Percentiles rank a stretch among this genome's conserved stretches.
These are phyloP conservation scores for Oncorhynchus keta DNA, from an alignment of 2,113 vertebrate species.

Conservation along the genomic window DNA sequence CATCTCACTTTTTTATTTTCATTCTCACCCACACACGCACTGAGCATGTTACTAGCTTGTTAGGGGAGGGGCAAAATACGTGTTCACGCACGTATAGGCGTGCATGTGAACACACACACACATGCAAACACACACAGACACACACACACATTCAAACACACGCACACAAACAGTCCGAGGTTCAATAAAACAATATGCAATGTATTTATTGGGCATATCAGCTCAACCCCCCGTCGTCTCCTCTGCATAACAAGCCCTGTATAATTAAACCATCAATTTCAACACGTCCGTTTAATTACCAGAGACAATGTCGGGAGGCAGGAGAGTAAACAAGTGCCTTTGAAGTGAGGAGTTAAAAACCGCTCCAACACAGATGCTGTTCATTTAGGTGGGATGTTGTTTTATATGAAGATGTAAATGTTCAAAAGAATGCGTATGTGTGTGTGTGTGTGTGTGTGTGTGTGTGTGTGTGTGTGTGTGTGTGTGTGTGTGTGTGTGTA, in stretches of 20 bases:
- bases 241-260: conserved; percentile 74
- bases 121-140: background rate
- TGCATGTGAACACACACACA: background rate
- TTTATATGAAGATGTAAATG: too few relatives aligned
- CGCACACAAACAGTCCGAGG: conserved; percentile 27
- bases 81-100: conserved; percentile 27
- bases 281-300: conserved; percentile 73
- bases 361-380: conserved; percentile 60
- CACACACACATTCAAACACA: conserved; percentile 1
- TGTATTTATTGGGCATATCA: conserved; percentile 75
- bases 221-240: conserved; percentile 63
- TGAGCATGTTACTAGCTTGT: conserved; percentile 29
- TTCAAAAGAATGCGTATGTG: too few relatives aligned
- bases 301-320: conserved; percentile 73
- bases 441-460: too few relatives aligned
- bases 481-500: too few relatives aligned
- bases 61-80: background rate
- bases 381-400: conserved; percentile 49
- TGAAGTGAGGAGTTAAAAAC: conserved; percentile 64
- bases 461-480: too few relatives aligned
- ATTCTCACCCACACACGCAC: conserved; percentile 62
- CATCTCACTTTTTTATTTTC: conserved; percentile 57
- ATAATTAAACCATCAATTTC: conserved; percentile 79
- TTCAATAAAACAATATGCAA: conserved; percentile 71
- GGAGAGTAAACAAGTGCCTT: conserved; percentile 74